Conservation (phyloP, 1,140 invertebrate genomes). For the Drosophila repletoides region DNA sequence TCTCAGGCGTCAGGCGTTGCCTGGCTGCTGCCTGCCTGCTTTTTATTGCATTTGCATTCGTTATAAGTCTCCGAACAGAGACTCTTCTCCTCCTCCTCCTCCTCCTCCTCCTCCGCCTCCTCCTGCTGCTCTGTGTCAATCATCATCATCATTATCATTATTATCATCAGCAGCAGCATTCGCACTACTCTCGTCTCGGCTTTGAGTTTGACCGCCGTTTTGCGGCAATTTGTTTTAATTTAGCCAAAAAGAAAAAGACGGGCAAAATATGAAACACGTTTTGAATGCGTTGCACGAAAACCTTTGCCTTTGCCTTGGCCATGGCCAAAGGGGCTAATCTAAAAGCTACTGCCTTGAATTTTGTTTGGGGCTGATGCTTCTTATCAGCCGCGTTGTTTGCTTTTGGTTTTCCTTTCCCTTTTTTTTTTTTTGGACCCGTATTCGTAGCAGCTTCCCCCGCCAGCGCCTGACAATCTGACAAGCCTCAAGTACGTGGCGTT, state of each 20-base stretch:
- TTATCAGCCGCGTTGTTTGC: constrained; percentile 26
- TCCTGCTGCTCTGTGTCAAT: constrained; percentile 49
- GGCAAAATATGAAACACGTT: constrained; percentile 25
- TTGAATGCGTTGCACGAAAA: constrained; percentile 14
- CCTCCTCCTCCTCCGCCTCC: not conserved
- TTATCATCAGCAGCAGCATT: constrained; percentile 45
- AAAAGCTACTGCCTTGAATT: not conserved
- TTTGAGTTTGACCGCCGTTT: constrained; percentile 52
- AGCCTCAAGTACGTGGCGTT: constrained; percentile 48
- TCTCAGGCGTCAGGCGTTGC: constrained; percentile 1
- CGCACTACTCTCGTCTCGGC: not conserved
- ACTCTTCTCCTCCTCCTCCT: not conserved
- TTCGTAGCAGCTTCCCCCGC: too few species aligned
- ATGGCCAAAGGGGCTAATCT: constrained; percentile 41
- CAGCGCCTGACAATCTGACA: constrained; percentile 18
- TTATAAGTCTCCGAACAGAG: constrained; percentile 24
- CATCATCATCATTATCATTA: constrained; percentile 54
- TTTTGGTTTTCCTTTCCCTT: constrained; percentile 33
- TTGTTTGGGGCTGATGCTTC: not conserved
- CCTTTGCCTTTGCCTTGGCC: constrained; percentile 4
- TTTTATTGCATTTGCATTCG: constrained; percentile 74
- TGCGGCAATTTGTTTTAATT: constrained; percentile 67
- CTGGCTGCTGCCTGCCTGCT: too few species aligned
- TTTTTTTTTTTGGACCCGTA: constrained; percentile 18
- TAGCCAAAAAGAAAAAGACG: constrained; percentile 5